A percentile compares a stretch with the other conserved stretches of the same genome.
phyloP scores from a whole-genome alignment of 2,113 vertebrate species.

The Antechinus stuartii region DNA sequence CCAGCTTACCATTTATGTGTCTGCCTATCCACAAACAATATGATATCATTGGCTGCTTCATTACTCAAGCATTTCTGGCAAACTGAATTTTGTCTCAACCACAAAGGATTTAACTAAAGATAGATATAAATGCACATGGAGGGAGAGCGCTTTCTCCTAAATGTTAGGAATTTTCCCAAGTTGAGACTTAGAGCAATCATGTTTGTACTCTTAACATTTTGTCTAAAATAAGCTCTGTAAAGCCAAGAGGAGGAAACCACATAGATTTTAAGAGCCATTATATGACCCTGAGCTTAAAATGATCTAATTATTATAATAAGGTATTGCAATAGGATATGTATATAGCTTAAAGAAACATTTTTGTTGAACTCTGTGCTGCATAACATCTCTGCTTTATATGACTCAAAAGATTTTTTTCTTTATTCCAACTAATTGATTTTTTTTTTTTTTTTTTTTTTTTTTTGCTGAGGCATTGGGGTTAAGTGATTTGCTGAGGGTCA shows the following conservation, averaged over 20 bases:
- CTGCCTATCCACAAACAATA: background rate
- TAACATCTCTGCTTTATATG: background rate
- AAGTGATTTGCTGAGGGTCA: too few relatives aligned
- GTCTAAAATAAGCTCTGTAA: background rate
- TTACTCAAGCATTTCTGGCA: background rate
- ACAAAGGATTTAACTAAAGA: background rate
- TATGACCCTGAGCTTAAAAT: background rate
- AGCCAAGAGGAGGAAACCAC: background rate
- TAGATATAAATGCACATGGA: background rate
- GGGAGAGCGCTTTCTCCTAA: background rate
- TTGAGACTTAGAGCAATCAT: background rate
- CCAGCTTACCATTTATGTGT: background rate
- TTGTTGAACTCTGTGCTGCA: background rate
- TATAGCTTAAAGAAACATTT: background rate
- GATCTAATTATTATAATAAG: background rate
- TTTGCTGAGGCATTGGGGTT: too few relatives aligned
- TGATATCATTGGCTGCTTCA: background rate
- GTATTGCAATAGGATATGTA: background rate
- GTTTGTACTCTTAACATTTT: background rate
- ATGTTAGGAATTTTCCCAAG: background rate
- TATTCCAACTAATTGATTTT: background rate
- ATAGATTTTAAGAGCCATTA: background rate
- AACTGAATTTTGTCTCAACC: background rate
- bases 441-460: background rate
- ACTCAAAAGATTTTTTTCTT: background rate